A percentile compares a stretch with the other conserved stretches of the same genome.
Evolutionary conservation across 2,113 vertebrate species (phyloP).

Genomic region (Hippocampus barbouri): DNA sequence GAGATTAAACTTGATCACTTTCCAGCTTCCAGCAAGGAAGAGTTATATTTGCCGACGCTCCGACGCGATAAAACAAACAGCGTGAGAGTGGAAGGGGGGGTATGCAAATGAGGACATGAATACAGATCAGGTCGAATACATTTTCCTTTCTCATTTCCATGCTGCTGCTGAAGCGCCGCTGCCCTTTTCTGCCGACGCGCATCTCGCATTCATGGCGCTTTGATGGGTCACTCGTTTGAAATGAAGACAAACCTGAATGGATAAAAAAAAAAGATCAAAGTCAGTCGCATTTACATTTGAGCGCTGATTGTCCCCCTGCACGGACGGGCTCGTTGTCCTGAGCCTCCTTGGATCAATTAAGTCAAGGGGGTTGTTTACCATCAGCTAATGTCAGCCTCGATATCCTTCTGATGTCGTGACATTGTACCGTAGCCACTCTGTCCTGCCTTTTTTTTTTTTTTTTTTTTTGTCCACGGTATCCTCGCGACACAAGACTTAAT

Average conservation of each 20-base stretch:
- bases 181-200: slow-evolving; percentile 12
- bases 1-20: slow-evolving; percentile 36
- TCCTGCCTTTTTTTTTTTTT: background rate
- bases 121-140: slow-evolving; percentile 59
- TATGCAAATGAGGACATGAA: slow-evolving; percentile 60
- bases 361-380: background rate
- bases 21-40: slow-evolving; percentile 22
- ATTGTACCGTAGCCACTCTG: background rate
- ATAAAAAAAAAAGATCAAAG: slow-evolving; percentile 1
- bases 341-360: background rate
- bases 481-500: background rate
- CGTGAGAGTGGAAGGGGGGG: slow-evolving; percentile 43
- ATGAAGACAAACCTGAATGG: slow-evolving; percentile 26
- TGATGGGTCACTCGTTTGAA: slow-evolving; percentile 36
- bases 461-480: too few relatives aligned
- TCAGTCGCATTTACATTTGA: slow-evolving; percentile 11
- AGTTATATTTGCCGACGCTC: slow-evolving; percentile 21
- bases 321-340: background rate
- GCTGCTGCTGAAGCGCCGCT: slow-evolving; percentile 34
- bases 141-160: slow-evolving; percentile 59
- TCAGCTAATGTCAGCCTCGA: background rate
- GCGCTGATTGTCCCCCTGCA: background rate
- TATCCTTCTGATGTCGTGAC: background rate
- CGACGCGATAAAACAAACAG: slow-evolving; percentile 32
- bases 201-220: slow-evolving; percentile 5